Percentiles rank a stretch among this genome's conserved stretches.
These are phyloP conservation scores for Stegodyphus mimosarum DNA, from an alignment of 1,140 invertebrate species.

Conservation along the genomic window DNA sequence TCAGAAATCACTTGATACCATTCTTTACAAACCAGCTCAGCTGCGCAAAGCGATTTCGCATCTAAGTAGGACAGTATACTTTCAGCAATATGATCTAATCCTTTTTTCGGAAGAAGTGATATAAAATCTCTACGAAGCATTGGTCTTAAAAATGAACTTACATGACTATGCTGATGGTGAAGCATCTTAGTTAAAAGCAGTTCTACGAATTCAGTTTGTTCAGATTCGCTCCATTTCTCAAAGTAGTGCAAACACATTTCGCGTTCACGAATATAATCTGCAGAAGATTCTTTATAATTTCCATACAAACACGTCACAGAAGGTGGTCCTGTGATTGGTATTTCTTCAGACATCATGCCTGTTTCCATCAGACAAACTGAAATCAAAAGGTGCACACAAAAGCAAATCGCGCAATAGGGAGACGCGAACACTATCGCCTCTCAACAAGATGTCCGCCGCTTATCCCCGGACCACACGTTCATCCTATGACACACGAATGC, in stretches of 20 bases:
- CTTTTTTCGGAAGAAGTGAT: conserved; percentile 96
- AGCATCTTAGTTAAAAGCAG: conserved; percentile 94
- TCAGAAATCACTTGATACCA: conserved; percentile 98
- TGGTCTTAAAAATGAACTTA: conserved; percentile 96
- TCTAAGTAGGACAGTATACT: conserved; percentile 97
- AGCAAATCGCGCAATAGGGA: background rate
- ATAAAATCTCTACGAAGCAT: conserved; percentile 99
- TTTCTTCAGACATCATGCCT: conserved; percentile 54
- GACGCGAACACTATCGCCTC: conserved; percentile 34
- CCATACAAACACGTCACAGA: conserved; percentile 42
- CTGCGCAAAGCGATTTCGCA: conserved; percentile 91
- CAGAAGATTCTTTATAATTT: conserved; percentile 50
- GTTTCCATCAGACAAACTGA: conserved; percentile 31
- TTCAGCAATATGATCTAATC: conserved; percentile 97
- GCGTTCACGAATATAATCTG: conserved; percentile 72
- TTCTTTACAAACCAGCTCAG: conserved; percentile 96
- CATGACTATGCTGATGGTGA: conserved; percentile 98
- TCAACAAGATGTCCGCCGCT: conserved; percentile 56
- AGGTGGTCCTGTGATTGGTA: conserved; percentile 29
- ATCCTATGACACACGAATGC: conserved; percentile 25
- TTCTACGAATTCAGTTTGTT: conserved; percentile 97
- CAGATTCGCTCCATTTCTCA: conserved; percentile 77
- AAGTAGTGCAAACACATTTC: conserved; percentile 89
- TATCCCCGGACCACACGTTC: conserved; percentile 10
- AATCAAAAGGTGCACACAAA: background rate